Base-by-base conservation (phyloP, 2,797 vertebrate species). In the Lepus townsendii region DNA sequence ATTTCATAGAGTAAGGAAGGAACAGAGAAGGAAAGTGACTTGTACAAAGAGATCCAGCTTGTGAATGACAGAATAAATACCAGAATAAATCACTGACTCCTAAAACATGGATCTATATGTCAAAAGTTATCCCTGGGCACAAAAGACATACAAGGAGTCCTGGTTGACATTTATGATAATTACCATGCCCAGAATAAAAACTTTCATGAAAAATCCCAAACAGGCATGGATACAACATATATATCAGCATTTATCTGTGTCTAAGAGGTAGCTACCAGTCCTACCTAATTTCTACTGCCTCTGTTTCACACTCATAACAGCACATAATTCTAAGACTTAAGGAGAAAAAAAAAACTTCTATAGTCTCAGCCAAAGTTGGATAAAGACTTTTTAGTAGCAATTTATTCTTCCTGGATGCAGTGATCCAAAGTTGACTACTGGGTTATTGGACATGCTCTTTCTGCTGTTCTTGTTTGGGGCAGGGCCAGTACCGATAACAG, bases 1-100 rank as follows among this genome's bases (percentile, higher is more conserved):
- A 89, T 63, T 94, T 95, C 16, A 89, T 7, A 91, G 8, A 20
- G 77, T 16, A 88, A 72, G 27, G 65, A 85, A 75, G 63, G 17
- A 84, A 19, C 17, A 89, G 52, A 76, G 19, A 83, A 10, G 27
- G n/a, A 93, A 72, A 66, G 26, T 77, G 38, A 38, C 27, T 82
- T 78, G 20, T 57, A 52, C 24, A 82, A 85, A 80, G 38, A 93
- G 12, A 82, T 3, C 4, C 7, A 38, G 11, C 14, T 72, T 92
- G 7, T 80, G 30, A 89, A 35, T 60, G 7, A 84, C 9, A n/a
- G 19, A 89, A 50, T 2, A 77, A 63, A 30, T 4, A 42, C 17
- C 19, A 66, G 22, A 75, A 66, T 24, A 8, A 11, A 88, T 90
- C 78, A 1, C 42, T 85, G 62, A 86, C 4, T 90, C 60, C 24